These are phyloP conservation scores for Drosophila sproati DNA, from an alignment of 1,140 invertebrate species.

Conservation along the genomic window DNA sequence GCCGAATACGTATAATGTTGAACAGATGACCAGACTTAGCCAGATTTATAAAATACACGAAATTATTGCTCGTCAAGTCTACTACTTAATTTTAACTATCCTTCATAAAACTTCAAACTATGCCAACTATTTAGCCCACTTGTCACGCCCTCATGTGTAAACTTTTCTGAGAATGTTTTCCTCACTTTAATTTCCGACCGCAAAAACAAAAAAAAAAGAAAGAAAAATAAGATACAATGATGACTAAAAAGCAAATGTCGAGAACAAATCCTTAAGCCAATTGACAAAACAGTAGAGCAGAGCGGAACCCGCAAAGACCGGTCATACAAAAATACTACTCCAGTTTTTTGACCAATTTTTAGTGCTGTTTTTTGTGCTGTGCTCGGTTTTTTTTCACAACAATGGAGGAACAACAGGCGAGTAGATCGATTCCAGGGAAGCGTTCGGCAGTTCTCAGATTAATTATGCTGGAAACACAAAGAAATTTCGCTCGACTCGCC, in stretches of 20 bases:
- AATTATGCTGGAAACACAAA: conserved; percentile 61
- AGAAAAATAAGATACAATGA: not conserved
- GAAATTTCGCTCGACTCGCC: conserved; percentile 3
- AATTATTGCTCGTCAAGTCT: too few relatives aligned
- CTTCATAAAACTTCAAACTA: not conserved
- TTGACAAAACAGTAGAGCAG: conserved; percentile 21
- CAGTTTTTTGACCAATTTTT: conserved; percentile 84
- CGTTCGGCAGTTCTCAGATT: conserved; percentile 36
- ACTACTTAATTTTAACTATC: too few relatives aligned
- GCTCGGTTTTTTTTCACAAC: conserved; percentile 44
- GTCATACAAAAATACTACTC: conserved; percentile 69
- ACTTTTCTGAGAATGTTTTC: conserved; percentile 4
- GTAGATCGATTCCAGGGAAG: conserved; percentile 42
- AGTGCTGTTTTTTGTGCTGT: conserved; percentile 81
- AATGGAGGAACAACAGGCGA: conserved; percentile 30
- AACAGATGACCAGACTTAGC: too few relatives aligned
- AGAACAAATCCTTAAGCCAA: conserved; percentile 15
- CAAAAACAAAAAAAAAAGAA: conserved; percentile 41
- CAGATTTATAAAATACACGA: too few relatives aligned
- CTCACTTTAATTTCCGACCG: conserved; percentile 41
- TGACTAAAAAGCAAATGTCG: conserved; percentile 31
- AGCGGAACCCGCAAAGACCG: not conserved
- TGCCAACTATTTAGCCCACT: not conserved
- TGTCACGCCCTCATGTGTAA: conserved; percentile 5
- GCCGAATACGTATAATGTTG: too few relatives aligned